These are phyloP conservation scores for Heloderma charlesbogerti DNA, from an alignment of 2,113 vertebrate species.

Conservation along the genomic window DNA sequence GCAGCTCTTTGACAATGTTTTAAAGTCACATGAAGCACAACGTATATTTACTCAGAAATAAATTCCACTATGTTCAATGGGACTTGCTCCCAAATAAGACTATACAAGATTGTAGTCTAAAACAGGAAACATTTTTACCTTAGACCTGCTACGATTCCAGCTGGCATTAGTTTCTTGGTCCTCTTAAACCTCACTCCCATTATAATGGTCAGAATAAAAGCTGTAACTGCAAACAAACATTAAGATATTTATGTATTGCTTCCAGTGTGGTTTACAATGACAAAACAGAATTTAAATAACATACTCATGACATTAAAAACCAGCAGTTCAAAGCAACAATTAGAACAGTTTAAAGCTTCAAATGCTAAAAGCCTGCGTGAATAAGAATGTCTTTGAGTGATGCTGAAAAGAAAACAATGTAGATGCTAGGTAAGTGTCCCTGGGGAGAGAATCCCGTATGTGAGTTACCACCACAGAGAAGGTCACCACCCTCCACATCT, in stretches of 20 bases:
- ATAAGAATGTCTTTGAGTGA: too few species aligned
- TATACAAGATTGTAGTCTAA: background rate
- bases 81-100: background rate
- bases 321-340: background rate
- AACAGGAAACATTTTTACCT: conserved; percentile 78
- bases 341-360: background rate
- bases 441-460: too few species aligned
- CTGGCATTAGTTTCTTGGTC: conserved; percentile 91
- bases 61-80: background rate
- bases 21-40: background rate
- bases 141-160: conserved; percentile 86
- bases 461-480: background rate
- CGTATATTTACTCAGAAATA: background rate
- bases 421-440: too few species aligned
- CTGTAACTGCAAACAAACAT: conserved; percentile 79
- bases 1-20: background rate
- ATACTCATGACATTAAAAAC: too few species aligned
- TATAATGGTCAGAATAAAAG: conserved; percentile 83
- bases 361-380: too few species aligned
- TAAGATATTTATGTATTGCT: conserved; percentile 28
- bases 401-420: too few species aligned
- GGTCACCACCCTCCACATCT: too few species aligned
- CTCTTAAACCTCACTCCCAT: conserved; percentile 95
- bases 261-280: background rate
- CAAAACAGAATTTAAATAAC: background rate